Conservation (phyloP, 2,797 vertebrate species). For the Chromis chromis region DNA sequence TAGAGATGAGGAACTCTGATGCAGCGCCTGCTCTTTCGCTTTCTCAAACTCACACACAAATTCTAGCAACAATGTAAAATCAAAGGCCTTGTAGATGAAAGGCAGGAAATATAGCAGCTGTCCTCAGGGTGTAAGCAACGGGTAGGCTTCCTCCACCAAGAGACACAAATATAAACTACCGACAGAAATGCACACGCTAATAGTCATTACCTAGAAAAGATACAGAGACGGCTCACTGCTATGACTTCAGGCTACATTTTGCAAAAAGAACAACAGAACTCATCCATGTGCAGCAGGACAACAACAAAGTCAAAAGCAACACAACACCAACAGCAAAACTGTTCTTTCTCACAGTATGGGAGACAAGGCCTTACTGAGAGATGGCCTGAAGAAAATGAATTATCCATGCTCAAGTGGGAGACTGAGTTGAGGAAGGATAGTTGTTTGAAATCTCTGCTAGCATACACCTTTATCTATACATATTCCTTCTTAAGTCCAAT, state of each 20-base stretch:
- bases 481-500: slow-evolving; percentile 30
- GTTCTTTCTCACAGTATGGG: slow-evolving; percentile 17
- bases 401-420: slow-evolving; percentile 13
- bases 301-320: slow-evolving; percentile 17
- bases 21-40: slow-evolving; percentile 23
- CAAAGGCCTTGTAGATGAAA: slow-evolving; percentile 76
- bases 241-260: slow-evolving; percentile 17
- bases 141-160: slow-evolving; percentile 54
- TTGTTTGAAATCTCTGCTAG: slow-evolving; percentile 4
- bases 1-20: slow-evolving; percentile 40
- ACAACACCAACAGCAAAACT: slow-evolving; percentile 29
- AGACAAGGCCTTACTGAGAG: slow-evolving; percentile 10
- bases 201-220: not conserved
- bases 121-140: slow-evolving; percentile 48
- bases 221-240: not conserved
- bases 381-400: slow-evolving; percentile 12
- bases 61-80: slow-evolving; percentile 45
- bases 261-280: not conserved
- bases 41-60: slow-evolving; percentile 35
- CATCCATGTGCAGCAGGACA: not conserved
- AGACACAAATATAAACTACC: slow-evolving; percentile 23
- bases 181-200: slow-evolving; percentile 16
- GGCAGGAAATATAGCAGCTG: slow-evolving; percentile 75
- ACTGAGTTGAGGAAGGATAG: not conserved
- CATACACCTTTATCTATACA: slow-evolving; percentile 13